Evolutionary conservation across 1,140 invertebrate species (phyloP), one percentile per base, ranked within the genome.

Genomic region (Reticulitermes speratus): DNA sequence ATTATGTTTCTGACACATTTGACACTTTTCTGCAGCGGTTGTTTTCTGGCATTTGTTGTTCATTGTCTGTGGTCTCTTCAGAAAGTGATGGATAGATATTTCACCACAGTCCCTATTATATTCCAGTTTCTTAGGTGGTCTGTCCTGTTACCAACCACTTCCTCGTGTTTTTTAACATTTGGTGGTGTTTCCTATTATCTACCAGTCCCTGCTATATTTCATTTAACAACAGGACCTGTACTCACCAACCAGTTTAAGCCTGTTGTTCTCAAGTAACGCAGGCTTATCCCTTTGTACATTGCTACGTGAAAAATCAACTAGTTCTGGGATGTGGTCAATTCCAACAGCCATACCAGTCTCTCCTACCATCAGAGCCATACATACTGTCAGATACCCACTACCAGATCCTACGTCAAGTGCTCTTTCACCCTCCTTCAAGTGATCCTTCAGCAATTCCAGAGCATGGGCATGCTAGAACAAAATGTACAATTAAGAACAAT

Each of bases 381-480:
- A 99, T n/a, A 97, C 96, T 55, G 98, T 99, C 23, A 99, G 93
- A 91, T 99, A 99, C 11, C 98, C 98, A 90, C 96, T 98, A 32
- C 98, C 98, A 88, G 97, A 99, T 19, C 98, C 98, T 86, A 99
- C 97, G 93, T 99, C 98, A 83, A 99, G 92, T 30, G 96, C 97
- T 90, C 92, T 95, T 59, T 94, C 94, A 82, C 98, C 97, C 88
- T 95, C 94, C 81, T 93, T 91, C 81, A 99, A 91, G 88, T 98
- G 96, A 88, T 97, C 95, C 89, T 95, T 94, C 86, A 99, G 92
- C 83, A 96, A 92, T 92, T 99, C 97, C 88, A 99, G 92, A 83
- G 98, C 98, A 93, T 98, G 96, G 23, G 97, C 98, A 93, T 99
- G 98, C 96, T 94, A 87, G 55, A 87, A 88, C 23, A 32, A 83